Evolutionary conservation across 1,140 invertebrate genomes (phyloP).

Genomic region (Papilio helenus): DNA sequence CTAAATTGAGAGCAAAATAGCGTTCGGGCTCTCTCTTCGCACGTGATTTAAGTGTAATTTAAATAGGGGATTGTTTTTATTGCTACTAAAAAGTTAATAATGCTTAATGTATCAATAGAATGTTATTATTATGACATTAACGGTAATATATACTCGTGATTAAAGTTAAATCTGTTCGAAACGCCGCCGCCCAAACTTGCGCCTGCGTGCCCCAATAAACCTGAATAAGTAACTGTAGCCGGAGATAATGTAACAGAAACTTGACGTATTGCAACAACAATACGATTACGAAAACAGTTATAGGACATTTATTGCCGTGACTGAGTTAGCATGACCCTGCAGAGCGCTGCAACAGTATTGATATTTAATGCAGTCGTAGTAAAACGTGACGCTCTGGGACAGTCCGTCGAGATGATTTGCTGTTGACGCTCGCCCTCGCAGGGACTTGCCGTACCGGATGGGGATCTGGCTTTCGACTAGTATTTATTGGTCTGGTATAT

Average conservation of each 20-base stretch:
- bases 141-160: not conserved
- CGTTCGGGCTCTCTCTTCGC: constrained; percentile 46
- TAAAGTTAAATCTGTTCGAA: not conserved
- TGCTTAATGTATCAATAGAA: constrained; percentile 39
- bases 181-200: not conserved
- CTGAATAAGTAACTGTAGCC: constrained; percentile 35
- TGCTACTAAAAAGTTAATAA: constrained; percentile 27
- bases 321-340: constrained; percentile 43
- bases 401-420: constrained; percentile 64
- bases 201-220: constrained; percentile 3
- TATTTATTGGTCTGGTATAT: constrained; percentile 75
- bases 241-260: constrained; percentile 35
- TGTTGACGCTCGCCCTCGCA: not conserved
- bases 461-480: constrained; percentile 58
- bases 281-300: constrained; percentile 42
- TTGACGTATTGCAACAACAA: constrained; percentile 37
- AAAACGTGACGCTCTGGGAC: constrained; percentile 59
- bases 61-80: constrained; percentile 34
- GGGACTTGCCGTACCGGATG: constrained; percentile 33
- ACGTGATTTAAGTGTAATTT: constrained; percentile 53
- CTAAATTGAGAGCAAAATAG: constrained; percentile 59
- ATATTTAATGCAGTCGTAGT: constrained; percentile 56
- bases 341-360: constrained; percentile 48
- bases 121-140: constrained; percentile 39
- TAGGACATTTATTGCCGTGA: constrained; percentile 35